A percentile compares a stretch with the other conserved stretches of the same genome.
These are phyloP conservation scores for Polydesmus complanatus DNA, from an alignment of 2,888 invertebrate genomes.

Conservation along the genomic window DNA sequence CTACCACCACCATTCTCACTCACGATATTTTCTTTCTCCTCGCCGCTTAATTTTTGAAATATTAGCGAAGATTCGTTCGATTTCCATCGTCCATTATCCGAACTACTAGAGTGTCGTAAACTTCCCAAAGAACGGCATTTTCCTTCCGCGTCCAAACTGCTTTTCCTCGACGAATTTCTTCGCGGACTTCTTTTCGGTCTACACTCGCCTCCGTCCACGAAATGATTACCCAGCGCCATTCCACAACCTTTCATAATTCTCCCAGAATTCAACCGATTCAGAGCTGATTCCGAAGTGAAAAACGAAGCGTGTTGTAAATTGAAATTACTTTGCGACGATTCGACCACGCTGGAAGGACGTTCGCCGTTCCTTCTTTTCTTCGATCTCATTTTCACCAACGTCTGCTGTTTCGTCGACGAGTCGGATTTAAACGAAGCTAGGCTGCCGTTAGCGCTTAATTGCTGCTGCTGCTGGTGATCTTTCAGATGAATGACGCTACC, in stretches of 20 bases:
- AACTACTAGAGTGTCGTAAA: constrained; percentile 38
- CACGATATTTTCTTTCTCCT: constrained; percentile 6
- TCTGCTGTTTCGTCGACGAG: neutral
- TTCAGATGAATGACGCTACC: constrained; percentile 21
- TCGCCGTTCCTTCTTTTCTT: constrained; percentile 20
- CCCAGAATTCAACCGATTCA: constrained; percentile 49
- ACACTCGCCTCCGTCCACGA: neutral
- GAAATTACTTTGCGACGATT: constrained; percentile 52
- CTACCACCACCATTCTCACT: no score
- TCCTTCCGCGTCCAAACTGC: constrained; percentile 42
- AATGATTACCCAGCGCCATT: neutral
- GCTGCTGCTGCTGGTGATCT: no score
- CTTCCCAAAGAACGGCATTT: constrained; percentile 51
- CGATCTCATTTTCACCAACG: neutral
- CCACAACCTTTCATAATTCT: neutral
- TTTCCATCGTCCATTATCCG: constrained; percentile 12
- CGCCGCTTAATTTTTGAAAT: neutral
- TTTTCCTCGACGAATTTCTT: neutral
- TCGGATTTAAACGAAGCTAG: neutral
- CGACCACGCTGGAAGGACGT: constrained; percentile 80
- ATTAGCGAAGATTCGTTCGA: neutral
- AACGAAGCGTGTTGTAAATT: constrained; percentile 42
- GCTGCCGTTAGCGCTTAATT: no score
- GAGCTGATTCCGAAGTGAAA: constrained; percentile 77
- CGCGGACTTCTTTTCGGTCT: neutral